Evolutionary conservation across 2,113 vertebrate species (phyloP), one percentile per base, ranked within the genome.

Genomic region (Haemorhous mexicanus): DNA sequence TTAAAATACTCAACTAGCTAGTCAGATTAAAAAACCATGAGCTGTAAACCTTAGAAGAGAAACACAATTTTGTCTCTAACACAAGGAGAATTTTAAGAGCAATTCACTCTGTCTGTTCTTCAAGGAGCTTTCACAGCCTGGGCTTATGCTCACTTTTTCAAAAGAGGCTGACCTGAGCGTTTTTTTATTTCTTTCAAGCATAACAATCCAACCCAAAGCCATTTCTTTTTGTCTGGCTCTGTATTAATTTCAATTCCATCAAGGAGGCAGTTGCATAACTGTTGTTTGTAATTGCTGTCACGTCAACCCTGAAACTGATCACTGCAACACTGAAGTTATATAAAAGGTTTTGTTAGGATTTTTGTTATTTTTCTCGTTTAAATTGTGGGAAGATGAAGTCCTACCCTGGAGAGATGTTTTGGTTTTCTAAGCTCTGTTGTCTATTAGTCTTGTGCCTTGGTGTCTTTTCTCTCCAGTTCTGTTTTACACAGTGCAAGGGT

Each of bases 231-330:
- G 59, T 56, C 82, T 95, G 93, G 77, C 95, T 87, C 81, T 32
- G 50, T 96, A 96, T 95, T 94, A 90, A 94, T 96, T 96, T 95
- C 95, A 83, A 53, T 84, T 91, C 95, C 77, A 90, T 95, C 96
- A 90, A 89, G 2, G 32, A 94, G 92, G 79, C 73, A 11, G 92
- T 96, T 97, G 94, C 82, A 44, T 96, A 96, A 97, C 92, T 28
- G 46, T 50, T 96, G 96, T 96, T 96, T 97, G 69, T 76, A 96
- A 97, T 91, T 91, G 94, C 84, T 88, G 84, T 95, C 97, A 96
- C 89, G 55, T 93, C 94, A 88, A 5, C 84, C 79, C 92, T 49
- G 88, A 88, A 91, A 92, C 22, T 1, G 47, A 96, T 93, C 90
- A 1, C 89, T 67, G 92, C 82, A 53, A 72, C 70, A 8, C 12